Evolutionary conservation across 2,888 invertebrate species (phyloP), one percentile per base, ranked within the genome.

Genomic region (Trisateles emortualis): DNA sequence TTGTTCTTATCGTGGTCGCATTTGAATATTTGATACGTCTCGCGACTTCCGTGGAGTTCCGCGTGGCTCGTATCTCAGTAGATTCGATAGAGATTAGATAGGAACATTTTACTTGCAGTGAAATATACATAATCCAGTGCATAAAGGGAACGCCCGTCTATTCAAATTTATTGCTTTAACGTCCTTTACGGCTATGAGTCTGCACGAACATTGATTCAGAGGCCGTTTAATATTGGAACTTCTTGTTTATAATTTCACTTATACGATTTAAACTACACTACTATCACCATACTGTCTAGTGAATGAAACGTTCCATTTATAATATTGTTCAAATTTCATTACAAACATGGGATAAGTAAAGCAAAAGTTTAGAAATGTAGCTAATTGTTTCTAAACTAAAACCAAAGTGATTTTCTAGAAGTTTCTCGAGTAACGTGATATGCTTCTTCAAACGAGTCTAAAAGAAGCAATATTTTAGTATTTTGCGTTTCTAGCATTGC

Each of bases 11-110:
- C 76, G 75, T 33, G 68, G 64, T 69, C 53, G 54, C 71, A 79
- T 80, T 79, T 81, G 74, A 81, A 83, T 80, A 79, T 75, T 71
- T 74, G 73, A 73, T 77, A 71, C 62, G 63, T 69, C 60, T 52
- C 52, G 35, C 51, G 35, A 56, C 74, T 78, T 81, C 79, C 76
- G 75, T 65, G 62, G 35, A 56, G 73, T 78, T 81, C 79, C 76
- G 75, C 66, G 62, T 72, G 44, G 61, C 58, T 60, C 50, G 63
- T 65, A 62, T 72, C 72, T 66, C 42, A 11, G 16, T 42, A 70
- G 74, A 72, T 73, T 62, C 62, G 63, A 68, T 66, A 54, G 33
- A 55, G 76, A 76, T 76, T 59, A 72, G 72, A 76, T 68, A 61
- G 38, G 22, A 40, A 42, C 45, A 59, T 55, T 61, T 64, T 67